A percentile compares a stretch with the other conserved stretches of the same genome.
Evolutionary conservation across 2,113 vertebrate genomes (phyloP).

Genomic region (Osmerus eperlanus): DNA sequence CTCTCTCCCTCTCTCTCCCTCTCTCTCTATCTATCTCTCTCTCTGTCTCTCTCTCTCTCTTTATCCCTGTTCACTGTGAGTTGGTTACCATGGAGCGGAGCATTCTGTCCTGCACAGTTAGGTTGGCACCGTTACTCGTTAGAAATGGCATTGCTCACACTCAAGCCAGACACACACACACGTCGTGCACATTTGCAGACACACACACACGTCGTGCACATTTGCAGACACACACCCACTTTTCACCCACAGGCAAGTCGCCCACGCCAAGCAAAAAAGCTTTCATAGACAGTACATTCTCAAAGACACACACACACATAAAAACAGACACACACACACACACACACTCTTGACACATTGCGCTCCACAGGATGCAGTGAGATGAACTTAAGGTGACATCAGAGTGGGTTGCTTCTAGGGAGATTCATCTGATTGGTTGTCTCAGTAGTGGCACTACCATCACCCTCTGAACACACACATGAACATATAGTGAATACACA

Average conservation of each 20-base stretch:
- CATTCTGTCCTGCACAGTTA: constrained; percentile 48
- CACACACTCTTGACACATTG: constrained; percentile 7
- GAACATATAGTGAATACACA: constrained; percentile 1
- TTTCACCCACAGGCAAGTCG: constrained; percentile 41
- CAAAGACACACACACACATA: too few relatives aligned
- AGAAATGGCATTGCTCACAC: constrained; percentile 37
- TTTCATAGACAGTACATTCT: constrained; percentile 28
- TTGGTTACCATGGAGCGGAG: constrained; percentile 65
- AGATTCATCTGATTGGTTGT: constrained; percentile 34
- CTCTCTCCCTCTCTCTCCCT: neutral
- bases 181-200: constrained; percentile 3
- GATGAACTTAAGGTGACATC: constrained; percentile 46
- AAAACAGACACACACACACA: constrained; percentile 27
- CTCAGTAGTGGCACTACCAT: constrained; percentile 9
- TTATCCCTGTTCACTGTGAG: constrained; percentile 13
- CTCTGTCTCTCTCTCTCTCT: neutral
- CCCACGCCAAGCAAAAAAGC: constrained; percentile 44
- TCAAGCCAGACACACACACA: constrained; percentile 11
- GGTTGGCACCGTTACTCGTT: constrained; percentile 38
- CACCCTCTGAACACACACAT: neutral
- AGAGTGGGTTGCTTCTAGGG: constrained; percentile 30
- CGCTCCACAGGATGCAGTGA: constrained; percentile 7
- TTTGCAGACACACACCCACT: too few relatives aligned
- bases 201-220: constrained; percentile 17
- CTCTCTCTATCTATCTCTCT: neutral